Percentiles rank a stretch among this genome's conserved stretches.
These are phyloP conservation scores for Cordilura impudica DNA, from an alignment of 2,888 invertebrate species.

Conservation along the genomic window DNA sequence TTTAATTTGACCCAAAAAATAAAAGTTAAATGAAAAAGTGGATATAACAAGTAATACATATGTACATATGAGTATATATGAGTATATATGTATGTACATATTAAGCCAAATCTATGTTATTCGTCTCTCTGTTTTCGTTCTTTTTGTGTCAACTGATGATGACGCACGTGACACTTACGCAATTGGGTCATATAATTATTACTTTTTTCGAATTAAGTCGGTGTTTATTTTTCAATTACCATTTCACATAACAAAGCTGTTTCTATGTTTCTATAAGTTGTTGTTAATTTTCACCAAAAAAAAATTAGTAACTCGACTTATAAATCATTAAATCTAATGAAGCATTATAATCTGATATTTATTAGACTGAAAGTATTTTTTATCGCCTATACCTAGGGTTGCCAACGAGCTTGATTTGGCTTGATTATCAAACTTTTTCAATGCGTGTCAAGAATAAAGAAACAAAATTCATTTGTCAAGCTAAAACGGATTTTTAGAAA, in stretches of 20 bases:
- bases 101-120: not conserved
- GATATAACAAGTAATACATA: not conserved
- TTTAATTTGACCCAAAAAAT: conserved; percentile 44
- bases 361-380: not conserved
- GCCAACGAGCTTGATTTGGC: no score
- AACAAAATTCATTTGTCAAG: no score
- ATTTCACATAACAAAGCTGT: no score
- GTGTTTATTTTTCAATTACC: no score
- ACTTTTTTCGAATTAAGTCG: not conserved
- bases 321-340: conserved; percentile 3
- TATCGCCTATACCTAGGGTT: no score
- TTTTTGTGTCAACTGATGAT: not conserved
- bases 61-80: not conserved
- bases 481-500: no score
- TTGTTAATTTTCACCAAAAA: no score
- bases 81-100: no score
- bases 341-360: conserved; percentile 28
- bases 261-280: no score
- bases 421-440: no score
- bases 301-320: no score
- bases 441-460: no score
- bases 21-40: not conserved
- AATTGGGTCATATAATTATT: conserved; percentile 24
- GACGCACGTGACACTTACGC: conserved; percentile 1
- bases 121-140: not conserved